These are phyloP conservation scores for Centropyge bicolor DNA, from an alignment of 2,797 vertebrate species.

Conservation along the genomic window DNA sequence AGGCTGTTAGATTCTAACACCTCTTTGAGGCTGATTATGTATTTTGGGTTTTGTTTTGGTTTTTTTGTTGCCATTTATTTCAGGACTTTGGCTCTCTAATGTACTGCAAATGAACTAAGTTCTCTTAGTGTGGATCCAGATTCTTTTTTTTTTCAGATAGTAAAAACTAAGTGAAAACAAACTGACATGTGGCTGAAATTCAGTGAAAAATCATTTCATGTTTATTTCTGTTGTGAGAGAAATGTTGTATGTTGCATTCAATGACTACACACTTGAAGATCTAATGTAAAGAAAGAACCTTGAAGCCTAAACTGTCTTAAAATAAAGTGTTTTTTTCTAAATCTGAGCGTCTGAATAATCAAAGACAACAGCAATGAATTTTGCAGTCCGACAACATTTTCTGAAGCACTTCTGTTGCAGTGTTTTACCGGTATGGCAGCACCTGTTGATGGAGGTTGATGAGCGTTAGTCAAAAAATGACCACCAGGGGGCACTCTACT, in stretches of 20 bases:
- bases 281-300: conserved; percentile 11
- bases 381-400: not conserved
- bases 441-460: not conserved
- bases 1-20: not conserved
- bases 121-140: not conserved
- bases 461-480: not conserved
- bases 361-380: not conserved
- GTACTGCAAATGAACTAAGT: conserved; percentile 11
- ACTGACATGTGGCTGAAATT: not conserved
- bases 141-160: not conserved
- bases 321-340: conserved; percentile 42
- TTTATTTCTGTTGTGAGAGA: conserved; percentile 9
- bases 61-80: not conserved
- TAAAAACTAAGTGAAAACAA: not conserved
- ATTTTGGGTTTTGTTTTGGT: not conserved
- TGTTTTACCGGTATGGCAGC: not conserved
- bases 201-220: not conserved
- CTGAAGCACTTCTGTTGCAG: not conserved
- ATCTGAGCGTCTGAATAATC: not conserved
- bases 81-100: conserved; percentile 1
- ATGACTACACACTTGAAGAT: conserved; percentile 19
- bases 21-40: not conserved
- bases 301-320: conserved; percentile 17
- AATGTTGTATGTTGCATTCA: not conserved
- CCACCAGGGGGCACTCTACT: conserved; percentile 65